Percentiles rank a stretch among this genome's conserved stretches.
Evolutionary conservation across 2,888 invertebrate genomes (phyloP).

Genomic region (Mesochorus sp.): DNA sequence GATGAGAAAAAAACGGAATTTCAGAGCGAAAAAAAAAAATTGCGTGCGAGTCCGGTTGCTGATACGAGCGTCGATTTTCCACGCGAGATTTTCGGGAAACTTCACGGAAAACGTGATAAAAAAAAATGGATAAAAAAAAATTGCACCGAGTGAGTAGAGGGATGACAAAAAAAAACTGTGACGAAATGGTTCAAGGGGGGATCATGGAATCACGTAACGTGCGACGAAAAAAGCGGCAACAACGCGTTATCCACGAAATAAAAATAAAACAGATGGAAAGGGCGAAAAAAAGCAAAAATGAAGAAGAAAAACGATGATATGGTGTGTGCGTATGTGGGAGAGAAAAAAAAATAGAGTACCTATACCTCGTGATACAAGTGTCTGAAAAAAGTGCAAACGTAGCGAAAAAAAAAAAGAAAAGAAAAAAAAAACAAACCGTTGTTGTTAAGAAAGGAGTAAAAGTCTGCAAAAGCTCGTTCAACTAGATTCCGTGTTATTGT

Average conservation of each 20-base stretch:
- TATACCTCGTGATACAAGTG: constrained; percentile 67
- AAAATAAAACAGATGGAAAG: constrained; percentile 37
- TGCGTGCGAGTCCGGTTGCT: too few relatives aligned
- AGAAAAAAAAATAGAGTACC: constrained; percentile 59
- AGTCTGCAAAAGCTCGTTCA: constrained; percentile 64
- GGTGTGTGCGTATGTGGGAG: constrained; percentile 49
- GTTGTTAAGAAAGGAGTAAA: constrained; percentile 64
- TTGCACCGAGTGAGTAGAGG: too few relatives aligned
- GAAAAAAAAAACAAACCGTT: constrained; percentile 43
- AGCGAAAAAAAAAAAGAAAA: constrained; percentile 26
- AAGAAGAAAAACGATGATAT: constrained; percentile 56
- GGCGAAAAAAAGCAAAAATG: constrained; percentile 17
- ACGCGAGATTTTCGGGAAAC: not conserved
- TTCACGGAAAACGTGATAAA: not conserved
- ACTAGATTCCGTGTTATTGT: constrained; percentile 68
- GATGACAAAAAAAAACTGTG: not conserved
- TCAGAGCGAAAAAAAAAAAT: too few relatives aligned
- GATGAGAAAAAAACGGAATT: not conserved
- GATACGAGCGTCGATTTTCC: constrained; percentile 29
- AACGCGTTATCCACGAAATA: constrained; percentile 49
- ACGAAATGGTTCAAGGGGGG: not conserved
- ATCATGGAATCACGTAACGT: not conserved
- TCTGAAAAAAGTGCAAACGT: constrained; percentile 54
- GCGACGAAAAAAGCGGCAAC: constrained; percentile 14
- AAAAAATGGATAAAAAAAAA: not conserved